phyloP scores from a whole-genome alignment of 2,113 vertebrate genomes.

The Vulpes lagopus region DNA sequence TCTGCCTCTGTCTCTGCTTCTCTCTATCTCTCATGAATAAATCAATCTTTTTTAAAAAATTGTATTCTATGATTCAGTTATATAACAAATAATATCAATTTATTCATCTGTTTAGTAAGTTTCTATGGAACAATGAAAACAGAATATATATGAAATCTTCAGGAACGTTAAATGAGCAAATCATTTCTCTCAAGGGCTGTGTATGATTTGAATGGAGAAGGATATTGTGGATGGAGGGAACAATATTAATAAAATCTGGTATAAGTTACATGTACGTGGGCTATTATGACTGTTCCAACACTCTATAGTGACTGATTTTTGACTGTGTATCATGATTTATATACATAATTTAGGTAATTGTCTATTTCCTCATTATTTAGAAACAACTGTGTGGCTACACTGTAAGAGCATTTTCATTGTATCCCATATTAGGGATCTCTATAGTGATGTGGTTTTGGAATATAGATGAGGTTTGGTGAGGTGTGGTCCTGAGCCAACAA shows the following conservation, averaged over 20 bases:
- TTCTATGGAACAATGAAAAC: not conserved
- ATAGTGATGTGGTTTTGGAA: not conserved
- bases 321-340: not conserved
- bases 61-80: not conserved
- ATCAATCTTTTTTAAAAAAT: not conserved
- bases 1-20: no score
- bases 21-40: no score
- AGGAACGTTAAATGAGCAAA: slow-evolving; percentile 7
- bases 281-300: not conserved
- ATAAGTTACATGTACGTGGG: not conserved
- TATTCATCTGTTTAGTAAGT: not conserved
- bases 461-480: no score
- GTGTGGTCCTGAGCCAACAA: no score
- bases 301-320: not conserved
- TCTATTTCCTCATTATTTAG: not conserved
- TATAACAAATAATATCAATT: not conserved
- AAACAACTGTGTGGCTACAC: not conserved
- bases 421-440: not conserved
- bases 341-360: not conserved
- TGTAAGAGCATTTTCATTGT: not conserved
- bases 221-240: not conserved
- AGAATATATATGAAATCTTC: not conserved
- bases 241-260: not conserved
- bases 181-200: not conserved
- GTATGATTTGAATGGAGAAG: not conserved